These are phyloP conservation scores for Danio aesculapii DNA, from an alignment of 2,797 vertebrate genomes.

Conservation along the genomic window DNA sequence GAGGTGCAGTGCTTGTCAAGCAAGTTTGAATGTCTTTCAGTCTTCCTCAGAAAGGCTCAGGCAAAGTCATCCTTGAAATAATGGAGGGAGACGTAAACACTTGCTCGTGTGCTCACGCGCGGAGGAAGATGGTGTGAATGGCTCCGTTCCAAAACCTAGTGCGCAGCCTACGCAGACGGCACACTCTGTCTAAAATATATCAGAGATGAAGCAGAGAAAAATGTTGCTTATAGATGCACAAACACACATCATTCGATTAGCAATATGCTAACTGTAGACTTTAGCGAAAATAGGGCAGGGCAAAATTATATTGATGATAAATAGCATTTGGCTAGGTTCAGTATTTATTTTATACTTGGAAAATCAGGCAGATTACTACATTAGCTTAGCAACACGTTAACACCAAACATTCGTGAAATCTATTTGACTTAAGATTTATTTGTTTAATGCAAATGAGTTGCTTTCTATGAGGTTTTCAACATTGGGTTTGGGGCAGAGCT, in stretches of 20 bases:
- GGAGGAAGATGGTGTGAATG: conserved; percentile 26
- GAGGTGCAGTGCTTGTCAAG: conserved; percentile 38
- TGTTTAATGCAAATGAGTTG: no score
- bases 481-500: no score
- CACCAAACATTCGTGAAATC: no score
- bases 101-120: not conserved
- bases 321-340: no score
- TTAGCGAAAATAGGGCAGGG: not conserved
- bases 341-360: no score
- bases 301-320: not conserved
- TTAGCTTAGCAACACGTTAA: no score
- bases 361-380: no score
- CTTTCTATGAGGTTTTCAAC: no score
- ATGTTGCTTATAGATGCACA: not conserved
- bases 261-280: not conserved
- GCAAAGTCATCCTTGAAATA: conserved; percentile 40
- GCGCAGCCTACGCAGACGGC: not conserved
- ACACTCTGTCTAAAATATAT: not conserved
- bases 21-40: conserved; percentile 39
- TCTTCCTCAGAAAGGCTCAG: conserved; percentile 28
- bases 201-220: not conserved
- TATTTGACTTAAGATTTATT: no score
- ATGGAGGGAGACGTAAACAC: conserved; percentile 8
- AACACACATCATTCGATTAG: not conserved
- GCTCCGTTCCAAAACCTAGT: conserved; percentile 32